Percentiles rank a stretch among this genome's conserved stretches.
These are phyloP conservation scores for Perodicticus potto DNA, from an alignment of 2,797 vertebrate species.

Conservation along the genomic window DNA sequence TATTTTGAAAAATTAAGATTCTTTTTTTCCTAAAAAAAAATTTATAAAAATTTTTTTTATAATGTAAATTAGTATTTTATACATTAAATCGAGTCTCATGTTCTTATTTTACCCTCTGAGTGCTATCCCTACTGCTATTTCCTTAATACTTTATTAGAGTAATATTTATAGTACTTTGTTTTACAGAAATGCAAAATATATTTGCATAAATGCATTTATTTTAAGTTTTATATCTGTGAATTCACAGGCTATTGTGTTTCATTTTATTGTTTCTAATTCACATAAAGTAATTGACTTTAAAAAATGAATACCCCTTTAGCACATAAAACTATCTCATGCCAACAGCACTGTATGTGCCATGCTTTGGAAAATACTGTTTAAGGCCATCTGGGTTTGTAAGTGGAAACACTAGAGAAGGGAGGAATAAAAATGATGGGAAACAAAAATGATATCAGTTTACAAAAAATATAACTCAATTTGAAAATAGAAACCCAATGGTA, in stretches of 20 bases:
- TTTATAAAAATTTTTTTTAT: neutral
- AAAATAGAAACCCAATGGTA: neutral
- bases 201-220: neutral
- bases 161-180: neutral
- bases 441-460: neutral
- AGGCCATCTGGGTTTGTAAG: neutral
- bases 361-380: neutral
- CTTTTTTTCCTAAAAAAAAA: too few relatives aligned
- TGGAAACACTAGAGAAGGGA: neutral
- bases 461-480: neutral
- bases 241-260: constrained; percentile 22
- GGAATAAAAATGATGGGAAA: neutral
- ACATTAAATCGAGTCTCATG: neutral
- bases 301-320: neutral
- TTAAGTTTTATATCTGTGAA: neutral
- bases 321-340: neutral
- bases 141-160: constrained; percentile 34
- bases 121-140: neutral
- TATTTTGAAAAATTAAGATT: too few relatives aligned
- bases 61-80: constrained; percentile 8
- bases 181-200: neutral
- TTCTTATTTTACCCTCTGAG: neutral
- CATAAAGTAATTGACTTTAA: neutral
- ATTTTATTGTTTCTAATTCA: constrained; percentile 12
- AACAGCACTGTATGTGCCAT: neutral